Evolutionary conservation across 2,113 vertebrate species (phyloP).

Genomic region (Pachycephala philippinensis): DNA sequence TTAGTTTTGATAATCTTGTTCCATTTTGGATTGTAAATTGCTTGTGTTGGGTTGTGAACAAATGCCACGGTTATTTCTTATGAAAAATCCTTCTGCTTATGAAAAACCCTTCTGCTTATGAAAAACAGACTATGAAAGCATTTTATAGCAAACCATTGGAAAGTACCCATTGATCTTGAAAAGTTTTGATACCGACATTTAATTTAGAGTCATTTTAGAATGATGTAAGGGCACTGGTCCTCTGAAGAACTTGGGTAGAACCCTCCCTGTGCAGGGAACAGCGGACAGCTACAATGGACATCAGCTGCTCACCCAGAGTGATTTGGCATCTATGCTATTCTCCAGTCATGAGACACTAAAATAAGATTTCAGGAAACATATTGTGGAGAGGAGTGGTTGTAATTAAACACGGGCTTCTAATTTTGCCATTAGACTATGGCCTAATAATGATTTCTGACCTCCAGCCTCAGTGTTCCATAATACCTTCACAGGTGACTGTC

Average conservation of each 20-base stretch:
- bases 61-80: background rate
- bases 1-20: background rate
- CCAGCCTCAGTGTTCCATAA: background rate
- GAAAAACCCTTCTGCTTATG: background rate
- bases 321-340: background rate
- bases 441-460: background rate
- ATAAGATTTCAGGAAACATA: background rate
- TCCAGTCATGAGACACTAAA: background rate
- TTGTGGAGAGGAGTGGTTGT: background rate
- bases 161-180: background rate
- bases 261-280: fast-evolving
- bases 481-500: background rate
- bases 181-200: background rate
- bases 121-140: background rate
- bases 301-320: background rate
- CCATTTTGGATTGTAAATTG: background rate
- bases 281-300: background rate
- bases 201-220: background rate
- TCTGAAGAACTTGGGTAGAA: background rate
- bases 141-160: background rate
- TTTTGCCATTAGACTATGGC: background rate
- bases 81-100: background rate
- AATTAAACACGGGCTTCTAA: background rate
- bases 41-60: background rate
- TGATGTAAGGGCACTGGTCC: background rate